phyloP scores from a whole-genome alignment of 2,888 invertebrate species.

The Agrochola lychnidis region DNA sequence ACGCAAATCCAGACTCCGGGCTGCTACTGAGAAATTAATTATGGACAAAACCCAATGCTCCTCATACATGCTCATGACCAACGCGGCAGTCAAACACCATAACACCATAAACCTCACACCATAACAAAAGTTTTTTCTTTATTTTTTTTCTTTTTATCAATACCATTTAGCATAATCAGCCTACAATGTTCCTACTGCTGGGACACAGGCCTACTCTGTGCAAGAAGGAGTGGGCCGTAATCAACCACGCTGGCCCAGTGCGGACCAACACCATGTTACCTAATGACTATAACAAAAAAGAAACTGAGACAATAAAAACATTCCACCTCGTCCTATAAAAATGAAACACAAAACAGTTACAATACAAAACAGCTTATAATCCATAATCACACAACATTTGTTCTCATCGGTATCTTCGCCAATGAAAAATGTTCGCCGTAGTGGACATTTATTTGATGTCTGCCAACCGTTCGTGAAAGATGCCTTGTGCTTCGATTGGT shows the following conservation, averaged over 20 bases:
- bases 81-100: no score
- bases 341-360: neutral
- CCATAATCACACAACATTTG: conserved; percentile 27
- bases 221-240: no score
- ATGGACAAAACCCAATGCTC: no score
- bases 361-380: neutral
- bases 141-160: no score
- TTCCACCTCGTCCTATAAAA: neutral
- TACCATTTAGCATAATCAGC: no score
- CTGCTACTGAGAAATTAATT: neutral
- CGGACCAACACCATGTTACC: neutral
- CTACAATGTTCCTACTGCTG: no score
- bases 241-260: no score
- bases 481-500: conserved; percentile 47
- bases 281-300: neutral
- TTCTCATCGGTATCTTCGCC: conserved; percentile 55
- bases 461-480: conserved; percentile 75
- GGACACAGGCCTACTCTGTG: no score
- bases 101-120: no score
- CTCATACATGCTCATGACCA: no score
- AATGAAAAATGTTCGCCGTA: conserved; percentile 74
- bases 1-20: neutral
- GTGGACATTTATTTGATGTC: conserved; percentile 82
- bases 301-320: neutral
- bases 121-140: no score